These are phyloP conservation scores for Cranoglanis bouderius DNA, from an alignment of 2,113 vertebrate species.

Conservation along the genomic window DNA sequence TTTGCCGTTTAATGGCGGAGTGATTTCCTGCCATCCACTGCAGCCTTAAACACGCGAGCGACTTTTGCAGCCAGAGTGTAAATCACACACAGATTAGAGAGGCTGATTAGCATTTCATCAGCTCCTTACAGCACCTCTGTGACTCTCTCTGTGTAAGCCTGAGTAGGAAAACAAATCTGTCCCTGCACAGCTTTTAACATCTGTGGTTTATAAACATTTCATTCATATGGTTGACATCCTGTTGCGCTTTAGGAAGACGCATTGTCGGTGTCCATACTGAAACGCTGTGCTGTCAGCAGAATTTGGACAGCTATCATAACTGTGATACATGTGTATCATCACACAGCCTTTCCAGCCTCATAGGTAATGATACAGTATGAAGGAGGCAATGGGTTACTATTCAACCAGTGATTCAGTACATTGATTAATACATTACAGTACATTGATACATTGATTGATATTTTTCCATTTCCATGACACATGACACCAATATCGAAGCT, in stretches of 20 bases:
- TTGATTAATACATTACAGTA: not conserved
- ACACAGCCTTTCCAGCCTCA: not conserved
- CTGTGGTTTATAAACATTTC: not conserved
- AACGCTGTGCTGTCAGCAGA: too few relatives aligned
- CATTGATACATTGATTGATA: not conserved
- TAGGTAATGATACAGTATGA: not conserved
- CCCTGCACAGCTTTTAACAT: not conserved
- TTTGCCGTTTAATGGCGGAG: slow-evolving; percentile 68
- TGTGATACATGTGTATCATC: not conserved
- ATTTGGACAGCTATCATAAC: not conserved
- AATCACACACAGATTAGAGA: slow-evolving; percentile 50
- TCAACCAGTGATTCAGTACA: not conserved
- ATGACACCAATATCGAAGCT: not conserved
- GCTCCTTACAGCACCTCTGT: slow-evolving; percentile 28
- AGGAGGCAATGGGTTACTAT: not conserved
- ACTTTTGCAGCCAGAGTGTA: slow-evolving; percentile 55
- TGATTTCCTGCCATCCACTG: slow-evolving; percentile 71
- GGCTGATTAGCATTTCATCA: slow-evolving; percentile 36
- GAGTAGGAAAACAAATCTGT: not conserved
- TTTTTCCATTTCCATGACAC: not conserved
- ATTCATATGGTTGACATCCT: not conserved
- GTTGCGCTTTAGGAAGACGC: too few relatives aligned
- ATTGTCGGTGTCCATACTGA: not conserved
- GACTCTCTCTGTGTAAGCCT: not conserved
- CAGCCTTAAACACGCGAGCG: slow-evolving; percentile 62